phyloP scores from a whole-genome alignment of 2,797 vertebrate species.

The Adelosebastes latens region DNA sequence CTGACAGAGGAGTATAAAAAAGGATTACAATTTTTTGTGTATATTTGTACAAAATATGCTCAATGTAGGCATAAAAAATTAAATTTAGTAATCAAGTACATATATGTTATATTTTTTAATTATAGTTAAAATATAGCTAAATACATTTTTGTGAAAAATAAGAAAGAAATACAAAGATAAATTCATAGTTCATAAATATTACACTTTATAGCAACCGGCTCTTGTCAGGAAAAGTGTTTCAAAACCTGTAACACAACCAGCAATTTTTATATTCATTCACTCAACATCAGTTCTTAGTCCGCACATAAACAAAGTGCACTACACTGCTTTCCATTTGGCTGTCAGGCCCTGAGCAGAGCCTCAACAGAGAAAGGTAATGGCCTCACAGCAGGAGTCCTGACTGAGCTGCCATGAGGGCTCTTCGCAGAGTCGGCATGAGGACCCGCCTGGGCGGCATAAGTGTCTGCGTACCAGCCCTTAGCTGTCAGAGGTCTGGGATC shows the following conservation, averaged over 20 bases:
- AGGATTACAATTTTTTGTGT: neutral
- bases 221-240: conserved; percentile 7
- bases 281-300: conserved; percentile 6
- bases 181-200: conserved; percentile 3
- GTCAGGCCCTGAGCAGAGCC: conserved; percentile 82
- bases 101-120: conserved; percentile 6
- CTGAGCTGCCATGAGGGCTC: conserved; percentile 59
- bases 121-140: conserved; percentile 31
- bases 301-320: conserved; percentile 53
- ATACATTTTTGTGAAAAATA: conserved; percentile 39
- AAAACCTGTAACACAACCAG: neutral
- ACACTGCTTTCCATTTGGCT: conserved; percentile 13
- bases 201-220: neutral
- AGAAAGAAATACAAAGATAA: neutral
- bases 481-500: conserved; percentile 49
- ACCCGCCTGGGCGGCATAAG: conserved; percentile 22
- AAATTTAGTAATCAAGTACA: conserved; percentile 3
- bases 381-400: conserved; percentile 66
- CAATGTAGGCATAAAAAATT: neutral
- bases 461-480: conserved; percentile 51
- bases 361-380: conserved; percentile 82
- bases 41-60: conserved; percentile 21
- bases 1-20: conserved; percentile 18
- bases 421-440: conserved; percentile 60
- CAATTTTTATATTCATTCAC: conserved; percentile 15